phyloP scores from a whole-genome alignment of 2,888 invertebrate species.

The Drosophila kambysellisi region DNA sequence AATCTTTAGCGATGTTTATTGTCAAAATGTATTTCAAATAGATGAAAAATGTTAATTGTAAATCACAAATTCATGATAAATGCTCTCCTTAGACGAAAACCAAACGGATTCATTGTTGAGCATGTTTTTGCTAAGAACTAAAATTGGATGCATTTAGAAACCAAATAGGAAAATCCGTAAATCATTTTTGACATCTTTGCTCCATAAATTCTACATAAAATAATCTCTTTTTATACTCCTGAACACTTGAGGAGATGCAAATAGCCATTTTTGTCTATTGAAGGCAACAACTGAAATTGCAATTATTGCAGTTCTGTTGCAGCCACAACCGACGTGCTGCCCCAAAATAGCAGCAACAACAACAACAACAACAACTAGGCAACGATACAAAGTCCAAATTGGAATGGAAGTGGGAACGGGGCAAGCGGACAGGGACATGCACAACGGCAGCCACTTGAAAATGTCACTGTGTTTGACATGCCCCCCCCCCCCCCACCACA shows the following conservation, averaged over 20 bases:
- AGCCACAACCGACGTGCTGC: conserved; percentile 20
- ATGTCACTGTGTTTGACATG: conserved; percentile 47
- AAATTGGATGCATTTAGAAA: conserved; percentile 14
- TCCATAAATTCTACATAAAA: conserved; percentile 34
- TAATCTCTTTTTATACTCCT: conserved; percentile 22
- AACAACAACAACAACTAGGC: conserved; percentile 11
- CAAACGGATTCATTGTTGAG: not conserved
- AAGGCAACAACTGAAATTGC: conserved; percentile 46
- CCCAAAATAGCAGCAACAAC: conserved; percentile 32
- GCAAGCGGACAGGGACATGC: conserved; percentile 24
- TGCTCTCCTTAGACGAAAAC: not conserved
- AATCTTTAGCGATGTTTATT: not conserved
- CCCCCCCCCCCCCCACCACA: not conserved
- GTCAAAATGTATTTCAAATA: not conserved
- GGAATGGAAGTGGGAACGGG: not conserved
- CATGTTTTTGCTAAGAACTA: not conserved
- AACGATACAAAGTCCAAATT: conserved; percentile 51
- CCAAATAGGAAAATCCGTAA: conserved; percentile 18
- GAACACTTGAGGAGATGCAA: conserved; percentile 34
- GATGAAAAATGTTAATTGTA: not conserved
- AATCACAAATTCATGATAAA: not conserved
- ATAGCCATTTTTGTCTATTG: conserved; percentile 42
- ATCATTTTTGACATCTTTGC: conserved; percentile 30
- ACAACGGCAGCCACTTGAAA: conserved; percentile 47
- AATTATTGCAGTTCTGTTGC: conserved; percentile 54